Evolutionary conservation across 2,888 invertebrate species (phyloP), one percentile per base, ranked within the genome.

Genomic region (Erebia ligea): DNA sequence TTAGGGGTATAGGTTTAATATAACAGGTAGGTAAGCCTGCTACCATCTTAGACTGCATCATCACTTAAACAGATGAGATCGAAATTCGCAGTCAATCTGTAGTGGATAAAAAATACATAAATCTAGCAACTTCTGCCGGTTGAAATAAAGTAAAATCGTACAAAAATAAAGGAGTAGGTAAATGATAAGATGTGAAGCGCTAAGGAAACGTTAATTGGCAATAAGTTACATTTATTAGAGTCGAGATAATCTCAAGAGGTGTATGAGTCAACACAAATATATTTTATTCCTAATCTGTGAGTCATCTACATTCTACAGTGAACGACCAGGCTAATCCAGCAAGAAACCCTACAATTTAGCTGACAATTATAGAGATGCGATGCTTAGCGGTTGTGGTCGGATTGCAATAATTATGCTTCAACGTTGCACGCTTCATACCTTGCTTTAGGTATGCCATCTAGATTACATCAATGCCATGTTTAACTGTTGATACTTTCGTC

Each of bases 351-450:
- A 52, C 34, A 63, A 63, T 63, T 63, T 50, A 48, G 48, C 48
- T n/a, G 62, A 63, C 67, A 67, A 67, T 63, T 66, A 69, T 72
- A 57, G 63, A 67, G 69, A 72, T 69, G 66, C 72, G 66, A 67
- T 52, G 69, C 25, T 67, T 63, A 72, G 67, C 61, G 54, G 66
- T 67, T 57, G 72, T 40, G 68, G 64, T 48, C 13, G 57, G 45
- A 69, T 72, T 72, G 52, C 50, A 50, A 62, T 69, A 72, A 72
- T 72, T 69, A 67, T 56, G 63, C 42, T 45, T 45, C 63, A 54
- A 69, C 63, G 50, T 25, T 67, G 69, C 69, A 67, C 69, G 68
- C 56, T 66, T 52, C 58, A 69, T 52, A 50, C 48, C 68, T 48
- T 42, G 58, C 58, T 50, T 11, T 58, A 40, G 58, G 15, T 58